Percentiles rank a stretch among this genome's conserved stretches.
These are phyloP conservation scores for Cistogaster globosa DNA, from an alignment of 2,888 invertebrate genomes.

Conservation along the genomic window DNA sequence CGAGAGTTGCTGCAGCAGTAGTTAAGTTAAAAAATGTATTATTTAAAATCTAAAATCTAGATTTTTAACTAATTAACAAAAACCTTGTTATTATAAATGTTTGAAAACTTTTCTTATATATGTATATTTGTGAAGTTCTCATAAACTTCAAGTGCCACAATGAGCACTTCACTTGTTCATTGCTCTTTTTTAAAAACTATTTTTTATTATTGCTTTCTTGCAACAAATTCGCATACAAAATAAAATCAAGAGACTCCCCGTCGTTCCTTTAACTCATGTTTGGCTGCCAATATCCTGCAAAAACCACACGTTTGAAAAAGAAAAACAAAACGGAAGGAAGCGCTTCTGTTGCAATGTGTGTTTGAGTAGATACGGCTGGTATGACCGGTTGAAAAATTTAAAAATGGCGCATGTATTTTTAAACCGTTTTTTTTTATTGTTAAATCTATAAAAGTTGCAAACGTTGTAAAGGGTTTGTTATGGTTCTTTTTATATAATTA, in stretches of 20 bases:
- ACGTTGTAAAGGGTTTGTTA: conserved; percentile 5
- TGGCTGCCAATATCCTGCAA: conserved; percentile 46
- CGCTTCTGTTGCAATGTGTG: conserved; percentile 23
- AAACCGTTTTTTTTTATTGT: conserved; percentile 20
- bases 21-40: no score
- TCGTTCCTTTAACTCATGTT: neutral
- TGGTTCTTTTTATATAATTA: conserved; percentile 44
- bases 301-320: conserved; percentile 49
- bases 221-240: neutral
- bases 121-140: conserved; percentile 28
- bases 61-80: no score
- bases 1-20: no score
- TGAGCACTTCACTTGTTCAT: conserved; percentile 34
- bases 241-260: conserved; percentile 2
- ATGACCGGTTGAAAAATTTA: conserved; percentile 24
- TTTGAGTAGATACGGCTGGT: conserved; percentile 13
- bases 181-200: conserved; percentile 15
- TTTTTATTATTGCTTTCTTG: conserved; percentile 4
- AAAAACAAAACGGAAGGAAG: conserved; percentile 56
- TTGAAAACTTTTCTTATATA: neutral
- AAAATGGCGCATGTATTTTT: conserved; percentile 62
- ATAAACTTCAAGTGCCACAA: conserved; percentile 52
- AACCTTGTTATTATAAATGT: neutral
- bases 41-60: no score
- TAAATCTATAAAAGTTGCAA: conserved; percentile 10